Evolutionary conservation across 2,888 invertebrate species (phyloP), one percentile per base, ranked within the genome.

Genomic region (Dichetophora obliterata): DNA sequence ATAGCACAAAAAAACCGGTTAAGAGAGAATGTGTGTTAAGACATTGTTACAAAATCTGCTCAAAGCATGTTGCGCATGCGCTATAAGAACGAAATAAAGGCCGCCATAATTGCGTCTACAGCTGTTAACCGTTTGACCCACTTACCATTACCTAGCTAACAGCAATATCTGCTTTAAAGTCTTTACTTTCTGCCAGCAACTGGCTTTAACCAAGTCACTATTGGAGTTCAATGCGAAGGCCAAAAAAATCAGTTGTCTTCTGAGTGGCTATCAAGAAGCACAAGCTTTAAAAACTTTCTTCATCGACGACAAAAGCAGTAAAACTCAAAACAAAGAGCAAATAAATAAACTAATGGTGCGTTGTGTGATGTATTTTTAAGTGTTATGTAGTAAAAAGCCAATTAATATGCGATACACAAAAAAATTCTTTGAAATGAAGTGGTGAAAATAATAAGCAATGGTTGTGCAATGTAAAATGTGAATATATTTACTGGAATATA

Each of bases 91-190:
- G 14, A 43, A 11, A 43, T 43, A 43, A 43, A 6, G 14, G 43
- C 14, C 43, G 11, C 43, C 11, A 11, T 2, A 75, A 79, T 79
- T 79, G 65, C 48, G 76, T 75, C 71, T 37, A 57, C 72, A 72
- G 65, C 72, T 76, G 54, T 69, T 68, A 80, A 82, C 83, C 83
- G 82, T 78, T 84, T 84, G 84, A 82, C 84, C 84, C 82, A 83
- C 78, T 82, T 83, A 80, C 71, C 37, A 37, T 43, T 75, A 31
- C 22, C 16, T 52, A 3, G 27, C 52, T 19, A 66, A 19, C 61
- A 11, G 16, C 50, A 73, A 37, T 57, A 50, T 4, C 54, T 34
- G 43, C 19, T 19, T 52, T 31, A 75, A 48, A 24, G 1, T 59
- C 11, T 50, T 59, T 59, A 16, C n/a, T 52, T 37, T 72, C 52